phyloP scores from a whole-genome alignment of 2,797 vertebrate genomes.

The Sorex maritimensis region DNA sequence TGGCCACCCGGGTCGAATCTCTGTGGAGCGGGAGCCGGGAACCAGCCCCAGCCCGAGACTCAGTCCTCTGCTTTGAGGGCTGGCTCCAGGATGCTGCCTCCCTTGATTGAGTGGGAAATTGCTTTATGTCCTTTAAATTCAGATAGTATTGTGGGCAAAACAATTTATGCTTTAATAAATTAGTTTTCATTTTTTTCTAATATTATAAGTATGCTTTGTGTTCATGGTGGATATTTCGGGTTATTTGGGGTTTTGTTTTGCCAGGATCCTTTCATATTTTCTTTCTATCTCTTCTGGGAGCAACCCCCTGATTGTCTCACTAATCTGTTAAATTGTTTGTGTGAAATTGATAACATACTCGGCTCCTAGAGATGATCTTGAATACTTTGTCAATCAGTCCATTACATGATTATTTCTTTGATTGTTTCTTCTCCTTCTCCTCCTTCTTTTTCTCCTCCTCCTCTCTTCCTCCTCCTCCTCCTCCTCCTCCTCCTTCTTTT shows the following conservation, averaged over 20 bases:
- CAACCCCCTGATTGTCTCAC: not conserved
- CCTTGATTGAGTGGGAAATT: not conserved
- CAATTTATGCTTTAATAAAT: not conserved
- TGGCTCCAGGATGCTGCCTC: not conserved
- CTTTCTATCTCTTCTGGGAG: not conserved
- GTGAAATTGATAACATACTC: not conserved
- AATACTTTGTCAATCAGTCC: not conserved
- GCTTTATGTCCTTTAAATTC: not conserved
- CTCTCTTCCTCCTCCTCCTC: too few relatives aligned
- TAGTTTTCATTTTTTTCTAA: constrained; percentile 49
- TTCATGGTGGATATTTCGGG: not conserved
- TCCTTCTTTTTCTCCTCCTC: too few relatives aligned
- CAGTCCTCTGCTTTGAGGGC: not conserved
- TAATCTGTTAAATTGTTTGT: not conserved
- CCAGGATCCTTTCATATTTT: not conserved
- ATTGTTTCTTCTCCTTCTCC: too few relatives aligned
- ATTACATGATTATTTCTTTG: not conserved
- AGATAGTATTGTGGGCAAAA: not conserved
- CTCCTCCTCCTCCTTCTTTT: too few relatives aligned
- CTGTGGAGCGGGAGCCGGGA: too few relatives aligned
- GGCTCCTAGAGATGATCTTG: not conserved
- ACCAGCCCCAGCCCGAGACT: too few relatives aligned
- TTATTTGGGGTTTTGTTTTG: not conserved
- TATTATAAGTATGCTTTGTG: not conserved
- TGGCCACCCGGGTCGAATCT: too few relatives aligned